A percentile compares a stretch with the other conserved stretches of the same genome.
Evolutionary conservation across 2,113 vertebrate species (phyloP).

Genomic region (Anser cygnoides): DNA sequence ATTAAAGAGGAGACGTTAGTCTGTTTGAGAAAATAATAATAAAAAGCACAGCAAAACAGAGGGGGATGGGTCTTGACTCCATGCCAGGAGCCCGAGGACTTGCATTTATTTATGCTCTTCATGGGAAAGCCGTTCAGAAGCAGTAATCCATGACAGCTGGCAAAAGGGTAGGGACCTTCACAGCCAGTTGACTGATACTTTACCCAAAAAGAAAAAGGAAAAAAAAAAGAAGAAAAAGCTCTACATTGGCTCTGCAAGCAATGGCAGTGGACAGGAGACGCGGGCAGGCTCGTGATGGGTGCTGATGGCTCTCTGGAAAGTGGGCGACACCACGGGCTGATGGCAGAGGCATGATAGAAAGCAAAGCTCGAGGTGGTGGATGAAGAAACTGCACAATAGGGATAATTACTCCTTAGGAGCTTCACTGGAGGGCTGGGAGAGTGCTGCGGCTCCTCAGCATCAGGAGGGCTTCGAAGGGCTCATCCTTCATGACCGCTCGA

Average conservation of each 20-base stretch:
- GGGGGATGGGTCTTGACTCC: conserved; percentile 50
- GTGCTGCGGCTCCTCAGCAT: neutral
- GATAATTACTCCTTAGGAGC: neutral
- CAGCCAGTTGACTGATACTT: conserved; percentile 43
- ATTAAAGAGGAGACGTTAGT: conserved; percentile 53
- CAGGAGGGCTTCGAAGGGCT: neutral
- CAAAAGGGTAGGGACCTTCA: conserved; percentile 54
- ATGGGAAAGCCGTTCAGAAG: conserved; percentile 67
- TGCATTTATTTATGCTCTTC: conserved; percentile 69
- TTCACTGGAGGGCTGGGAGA: neutral
- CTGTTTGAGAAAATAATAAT: neutral
- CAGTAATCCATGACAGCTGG: conserved; percentile 70
- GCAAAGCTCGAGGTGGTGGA: neutral
- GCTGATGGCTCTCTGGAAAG: fast-evolving
- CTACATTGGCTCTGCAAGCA: conserved; percentile 24
- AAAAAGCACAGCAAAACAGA: neutral
- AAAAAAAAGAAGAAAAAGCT: neutral
- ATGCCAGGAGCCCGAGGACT: neutral
- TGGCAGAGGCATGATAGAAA: neutral
- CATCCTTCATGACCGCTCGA: fast-evolving
- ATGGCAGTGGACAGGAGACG: neutral
- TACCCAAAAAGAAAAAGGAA: neutral
- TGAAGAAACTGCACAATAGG: neutral
- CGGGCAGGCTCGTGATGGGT: fast-evolving
- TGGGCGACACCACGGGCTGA: fast-evolving